Conservation (phyloP, 2,888 invertebrate species). For the Macroteleia sp. region DNA sequence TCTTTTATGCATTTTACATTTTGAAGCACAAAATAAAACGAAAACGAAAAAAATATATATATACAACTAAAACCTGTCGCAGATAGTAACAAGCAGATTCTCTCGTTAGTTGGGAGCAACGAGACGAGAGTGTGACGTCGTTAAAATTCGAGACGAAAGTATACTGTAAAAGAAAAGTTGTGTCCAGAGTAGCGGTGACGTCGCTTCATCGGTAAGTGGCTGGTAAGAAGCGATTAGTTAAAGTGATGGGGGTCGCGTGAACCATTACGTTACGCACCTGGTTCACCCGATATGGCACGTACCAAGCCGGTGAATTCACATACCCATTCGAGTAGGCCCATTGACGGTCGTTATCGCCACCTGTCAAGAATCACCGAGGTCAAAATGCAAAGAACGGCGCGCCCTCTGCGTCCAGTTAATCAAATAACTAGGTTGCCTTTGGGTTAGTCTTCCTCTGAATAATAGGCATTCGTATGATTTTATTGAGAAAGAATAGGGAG, state of each 20-base stretch:
- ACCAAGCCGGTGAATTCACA: conserved; percentile 84
- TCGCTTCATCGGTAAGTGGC: conserved; percentile 75
- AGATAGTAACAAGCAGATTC: conserved; percentile 3
- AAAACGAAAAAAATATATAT: too few relatives aligned
- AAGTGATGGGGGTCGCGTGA: conserved; percentile 83
- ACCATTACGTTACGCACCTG: conserved; percentile 84
- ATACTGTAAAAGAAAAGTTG: conserved; percentile 29
- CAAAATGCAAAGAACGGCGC: conserved; percentile 67
- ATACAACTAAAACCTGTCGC: conserved; percentile 35
- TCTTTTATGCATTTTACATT: too few relatives aligned
- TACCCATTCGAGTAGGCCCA: conserved; percentile 83
- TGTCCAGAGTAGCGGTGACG: conserved; percentile 34
- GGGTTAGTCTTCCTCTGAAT: conserved; percentile 40
- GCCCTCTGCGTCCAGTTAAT: conserved; percentile 55
- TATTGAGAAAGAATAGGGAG: too few relatives aligned
- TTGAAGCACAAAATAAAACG: too few relatives aligned
- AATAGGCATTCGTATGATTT: conserved; percentile 44
- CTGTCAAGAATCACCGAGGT: conserved; percentile 81
- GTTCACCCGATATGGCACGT: conserved; percentile 82
- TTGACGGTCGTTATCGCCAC: conserved; percentile 82
- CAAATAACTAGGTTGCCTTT: conserved; percentile 35
- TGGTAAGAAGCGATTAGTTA: conserved; percentile 84
- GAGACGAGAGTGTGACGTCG: conserved; percentile 2
- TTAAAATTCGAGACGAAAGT: conserved; percentile 14
- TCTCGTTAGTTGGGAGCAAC: neutral